Base-by-base conservation (phyloP, 1,140 invertebrate species). In the Arion vulgaris region DNA sequence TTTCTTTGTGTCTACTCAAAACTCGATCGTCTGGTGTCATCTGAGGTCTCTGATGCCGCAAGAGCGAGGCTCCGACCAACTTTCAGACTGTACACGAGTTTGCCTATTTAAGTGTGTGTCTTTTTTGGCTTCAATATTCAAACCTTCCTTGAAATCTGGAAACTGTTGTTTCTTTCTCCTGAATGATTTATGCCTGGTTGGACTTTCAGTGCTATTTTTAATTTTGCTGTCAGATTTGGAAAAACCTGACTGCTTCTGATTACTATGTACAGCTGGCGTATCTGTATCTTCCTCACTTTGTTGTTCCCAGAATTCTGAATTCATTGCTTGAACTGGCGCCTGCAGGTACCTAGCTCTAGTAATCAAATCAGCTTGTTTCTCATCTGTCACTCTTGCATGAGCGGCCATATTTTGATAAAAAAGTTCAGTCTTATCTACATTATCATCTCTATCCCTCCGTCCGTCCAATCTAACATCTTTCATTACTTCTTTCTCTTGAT, bases 241-340 rank as follows among this genome's bases (percentile, higher is more conserved):
- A 45, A 45, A 45, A 15, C 41, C 41, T 45, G 41, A 15, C 15
- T 45, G 41, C 15, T 15, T 45, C 5, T 45, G 41, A 45, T 45
- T 15, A 45, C 51, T 57, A 9, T 57, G 51, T 9, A 1, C 17
- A 57, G 26, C 19, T 11, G 15, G 51, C 19, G 9, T 23, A 11
- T n/a, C 68, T 23, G 11, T 17, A n/a, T 71, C 68, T 32, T 39
- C 72, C 4, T 36, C 28, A 53, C 74, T 76, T 28, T 53, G 74
- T 53, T 53, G 26, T 28, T 57, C 51, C 74, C 73, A 75, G 28
- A 75, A 75, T 7, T n/a, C 26, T 49, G 73, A 75, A 34, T 11
- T 75, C 73, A 75, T 75, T 2, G 39, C 73, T 28, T 53, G 38
- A 28, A 75, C 49, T 28, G 73, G 73, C 17, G 28, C 17, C 9